These are phyloP conservation scores for Turritopsis dohrnii DNA, from an alignment of 30 jellyfish, hydroid and myxozoan species.

Conservation along the genomic window DNA sequence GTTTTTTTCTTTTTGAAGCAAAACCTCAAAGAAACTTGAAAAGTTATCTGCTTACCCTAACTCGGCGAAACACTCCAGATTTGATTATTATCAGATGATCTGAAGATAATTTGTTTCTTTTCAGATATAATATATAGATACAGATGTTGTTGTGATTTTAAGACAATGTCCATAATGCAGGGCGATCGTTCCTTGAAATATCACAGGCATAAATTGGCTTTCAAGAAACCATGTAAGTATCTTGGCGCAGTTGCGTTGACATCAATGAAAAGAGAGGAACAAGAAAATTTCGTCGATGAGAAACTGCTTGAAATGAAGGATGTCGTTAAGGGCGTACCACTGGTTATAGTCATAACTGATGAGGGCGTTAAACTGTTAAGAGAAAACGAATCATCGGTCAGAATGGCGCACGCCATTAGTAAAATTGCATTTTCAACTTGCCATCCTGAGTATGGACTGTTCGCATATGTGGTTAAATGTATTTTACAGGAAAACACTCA, in stretches of 20 bases:
- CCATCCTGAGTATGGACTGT: constrained; percentile 59
- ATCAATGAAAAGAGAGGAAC: constrained; percentile 46
- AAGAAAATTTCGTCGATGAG: constrained; percentile 59
- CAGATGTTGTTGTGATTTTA: not conserved
- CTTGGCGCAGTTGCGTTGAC: constrained; percentile 82
- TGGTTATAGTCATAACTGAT: constrained; percentile 48
- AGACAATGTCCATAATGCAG: not conserved
- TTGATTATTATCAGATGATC: not conserved
- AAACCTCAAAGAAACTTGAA: too few species aligned
- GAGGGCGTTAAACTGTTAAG: constrained; percentile 68
- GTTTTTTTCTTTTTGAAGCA: too few species aligned
- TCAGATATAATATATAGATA: not conserved
- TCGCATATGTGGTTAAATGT: constrained; percentile 81
- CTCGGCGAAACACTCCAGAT: too few species aligned
- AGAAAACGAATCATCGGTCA: constrained; percentile 71
- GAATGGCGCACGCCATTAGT: constrained; percentile 84
- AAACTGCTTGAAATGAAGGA: constrained; percentile 63
- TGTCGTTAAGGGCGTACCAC: constrained; percentile 69
- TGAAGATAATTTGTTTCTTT: not conserved
- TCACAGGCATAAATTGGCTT: not conserved
- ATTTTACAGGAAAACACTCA: constrained; percentile 29
- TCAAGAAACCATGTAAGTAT: constrained; percentile 42
- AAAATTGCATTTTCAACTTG: constrained; percentile 79
- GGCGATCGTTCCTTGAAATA: not conserved
- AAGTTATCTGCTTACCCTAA: too few species aligned